Conservation (phyloP, 1,140 invertebrate species). For the Hormaphis cornu region DNA sequence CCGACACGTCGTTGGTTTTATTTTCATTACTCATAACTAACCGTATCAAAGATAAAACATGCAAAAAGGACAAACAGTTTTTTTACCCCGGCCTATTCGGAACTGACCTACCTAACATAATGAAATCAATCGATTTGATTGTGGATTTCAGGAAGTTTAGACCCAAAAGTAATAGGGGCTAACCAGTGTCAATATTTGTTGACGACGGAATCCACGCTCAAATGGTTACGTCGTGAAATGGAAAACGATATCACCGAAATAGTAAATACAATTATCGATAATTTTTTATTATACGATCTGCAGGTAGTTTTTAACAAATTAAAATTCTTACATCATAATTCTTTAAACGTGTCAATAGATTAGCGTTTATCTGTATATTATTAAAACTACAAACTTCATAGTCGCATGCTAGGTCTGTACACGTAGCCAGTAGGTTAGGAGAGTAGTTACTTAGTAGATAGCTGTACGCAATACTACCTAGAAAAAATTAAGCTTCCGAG, state of each 20-base stretch:
- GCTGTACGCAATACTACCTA: too few species aligned
- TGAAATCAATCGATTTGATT: neutral
- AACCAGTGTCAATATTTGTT: conserved; percentile 85
- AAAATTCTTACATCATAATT: too few species aligned
- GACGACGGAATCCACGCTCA: conserved; percentile 64
- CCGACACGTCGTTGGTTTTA: conserved; percentile 5
- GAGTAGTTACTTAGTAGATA: too few species aligned
- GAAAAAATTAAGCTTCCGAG: too few species aligned
- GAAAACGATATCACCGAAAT: conserved; percentile 38
- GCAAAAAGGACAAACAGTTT: too few species aligned
- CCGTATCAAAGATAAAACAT: neutral
- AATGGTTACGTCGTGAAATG: conserved; percentile 56
- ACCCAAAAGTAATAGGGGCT: conserved; percentile 45
- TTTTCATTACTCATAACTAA: neutral
- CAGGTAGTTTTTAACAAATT: too few species aligned
- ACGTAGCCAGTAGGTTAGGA: too few species aligned
- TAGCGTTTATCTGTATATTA: too few species aligned
- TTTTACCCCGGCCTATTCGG: neutral
- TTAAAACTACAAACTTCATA: too few species aligned
- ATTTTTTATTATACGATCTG: neutral
- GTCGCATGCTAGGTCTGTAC: too few species aligned
- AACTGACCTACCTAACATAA: too few species aligned
- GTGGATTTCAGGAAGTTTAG: neutral
- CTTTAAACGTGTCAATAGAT: too few species aligned
- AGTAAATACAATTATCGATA: neutral